Evolutionary conservation across 2,113 vertebrate species (phyloP), one percentile per base, ranked within the genome.

Genomic region (Paradoxurus hermaphroditus): DNA sequence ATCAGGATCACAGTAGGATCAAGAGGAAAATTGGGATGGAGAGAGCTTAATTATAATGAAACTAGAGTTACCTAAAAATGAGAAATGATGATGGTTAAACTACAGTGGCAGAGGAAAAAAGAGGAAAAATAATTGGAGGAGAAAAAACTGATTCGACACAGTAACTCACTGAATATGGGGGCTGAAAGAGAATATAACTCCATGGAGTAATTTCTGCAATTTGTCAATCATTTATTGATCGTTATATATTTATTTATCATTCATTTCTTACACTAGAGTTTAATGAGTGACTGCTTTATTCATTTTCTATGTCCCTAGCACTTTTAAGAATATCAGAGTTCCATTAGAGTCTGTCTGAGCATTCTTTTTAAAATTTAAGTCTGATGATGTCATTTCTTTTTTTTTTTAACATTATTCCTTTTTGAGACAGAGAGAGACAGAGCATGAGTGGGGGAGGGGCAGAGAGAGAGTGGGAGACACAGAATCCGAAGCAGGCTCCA

Each of bases 281-380:
- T n/a, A 91, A 56, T 23, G 13, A 63, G 21, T 87, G 53, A 81
- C 25, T 93, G 36, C 36, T 77, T 89, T 85, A 67, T 88, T 87
- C 68, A 92, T 51, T 5, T 86, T 72, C 19, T 53, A 23, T 51
- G 21, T 90, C 36, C 27, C 23, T 4, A 94, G 36, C 19, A 73
- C 51, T 81, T 86, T 56, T 13, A 34, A 39, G 11, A 92, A 4
- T 73, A 51, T 1, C 25, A 87, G 0, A 72, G 13, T 70, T 82
- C 10, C 59, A 82, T 34, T 86, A 36, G 2, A n/a, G 0, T 73
- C 13, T 59, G 46, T 16, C 16, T 87, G 14, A 92, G 14, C 7
- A 53, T 44, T 90, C 16, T 44, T 72, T 91, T 87, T 67, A 92
- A 92, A 95, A 97, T 63, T 79, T 78, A 91, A 93, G 78, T 91